Evolutionary conservation across 1,140 invertebrate genomes (phyloP).

Genomic region (Solen grandis): DNA sequence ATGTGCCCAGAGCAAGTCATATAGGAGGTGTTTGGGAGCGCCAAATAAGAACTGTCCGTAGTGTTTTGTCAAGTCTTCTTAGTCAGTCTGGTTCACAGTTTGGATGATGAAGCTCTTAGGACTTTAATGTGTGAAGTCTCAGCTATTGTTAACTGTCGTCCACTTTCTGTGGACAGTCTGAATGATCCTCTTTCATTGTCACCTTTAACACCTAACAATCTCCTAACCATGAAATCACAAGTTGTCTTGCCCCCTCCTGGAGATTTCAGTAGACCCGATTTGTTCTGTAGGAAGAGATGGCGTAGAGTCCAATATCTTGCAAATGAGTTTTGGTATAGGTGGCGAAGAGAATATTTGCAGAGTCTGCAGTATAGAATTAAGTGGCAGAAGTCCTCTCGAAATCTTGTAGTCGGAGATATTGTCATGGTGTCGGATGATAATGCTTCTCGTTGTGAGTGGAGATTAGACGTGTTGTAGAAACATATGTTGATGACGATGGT

Average conservation of each 20-base stretch:
- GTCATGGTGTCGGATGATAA: conserved; percentile 54
- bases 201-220: conserved; percentile 28
- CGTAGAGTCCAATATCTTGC: conserved; percentile 39
- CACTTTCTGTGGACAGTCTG: background rate
- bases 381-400: too few species aligned
- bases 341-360: conserved; percentile 30
- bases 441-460: conserved; percentile 40
- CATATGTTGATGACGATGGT: background rate
- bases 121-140: conserved; percentile 38
- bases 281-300: conserved; percentile 46
- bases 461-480: conserved; percentile 23
- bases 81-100: background rate
- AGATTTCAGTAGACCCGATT: conserved; percentile 32
- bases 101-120: conserved; percentile 24
- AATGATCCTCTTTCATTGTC: background rate
- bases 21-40: conserved; percentile 81
- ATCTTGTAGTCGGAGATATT: too few species aligned
- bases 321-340: conserved; percentile 46
- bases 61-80: background rate
- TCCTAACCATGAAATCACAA: conserved; percentile 37
- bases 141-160: conserved; percentile 22
- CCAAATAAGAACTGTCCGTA: conserved; percentile 63
- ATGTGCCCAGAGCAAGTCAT: conserved; percentile 78
- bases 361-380: too few species aligned
- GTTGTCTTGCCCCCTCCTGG: conserved; percentile 36